Evolutionary conservation across 2,888 invertebrate genomes (phyloP), one percentile per base, ranked within the genome.

Genomic region (Orthosia gothica): DNA sequence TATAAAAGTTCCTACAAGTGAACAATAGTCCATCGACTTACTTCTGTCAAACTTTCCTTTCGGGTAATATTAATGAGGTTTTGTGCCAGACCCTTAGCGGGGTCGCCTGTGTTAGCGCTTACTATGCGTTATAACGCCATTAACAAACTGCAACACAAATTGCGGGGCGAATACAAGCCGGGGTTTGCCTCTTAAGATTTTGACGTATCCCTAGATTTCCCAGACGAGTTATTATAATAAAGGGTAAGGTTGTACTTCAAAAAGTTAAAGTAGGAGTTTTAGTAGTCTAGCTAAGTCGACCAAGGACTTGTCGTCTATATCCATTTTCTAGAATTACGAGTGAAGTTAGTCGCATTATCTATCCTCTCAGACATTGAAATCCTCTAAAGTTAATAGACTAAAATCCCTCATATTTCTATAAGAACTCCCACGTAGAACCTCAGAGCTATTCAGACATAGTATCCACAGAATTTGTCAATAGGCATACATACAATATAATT

Each of bases 401-500:
- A 18, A 57, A 64, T 23, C 26, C 63, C 13, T 40, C 4, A 63
- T 58, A 40, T 59, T 67, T 49, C 57, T 55, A 59, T 68, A 20
- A 76, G 13, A 23, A 59, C 20, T 45, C 47, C 45, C 20, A 62
- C 50, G 50, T 57, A n/a, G 47, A 62, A 58, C 50, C 4, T 52
- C 15, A 55, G 20, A 59, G 50, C 55, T 63, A 79, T 72, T 75
- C 47, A 65, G 50, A 58, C 58, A 65, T 52, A 49, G 26, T 72
- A 66, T 4, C 32, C 67, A 16, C 50, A 59, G 11, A 70, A 66
- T 67, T 72, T 61, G 67, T 76, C 76, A 69, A 79, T 82, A 54
- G 67, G 49, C 69, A 76, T 76, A 67, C 80, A 76, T 82, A 57
- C n/a, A 64, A 18, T 55, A 64, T 78, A 80, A 76, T 77, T 79